Percentiles rank a stretch among this genome's conserved stretches.
phyloP scores from a whole-genome alignment of 2,797 vertebrate species.

The Cercopithecus mitis region DNA sequence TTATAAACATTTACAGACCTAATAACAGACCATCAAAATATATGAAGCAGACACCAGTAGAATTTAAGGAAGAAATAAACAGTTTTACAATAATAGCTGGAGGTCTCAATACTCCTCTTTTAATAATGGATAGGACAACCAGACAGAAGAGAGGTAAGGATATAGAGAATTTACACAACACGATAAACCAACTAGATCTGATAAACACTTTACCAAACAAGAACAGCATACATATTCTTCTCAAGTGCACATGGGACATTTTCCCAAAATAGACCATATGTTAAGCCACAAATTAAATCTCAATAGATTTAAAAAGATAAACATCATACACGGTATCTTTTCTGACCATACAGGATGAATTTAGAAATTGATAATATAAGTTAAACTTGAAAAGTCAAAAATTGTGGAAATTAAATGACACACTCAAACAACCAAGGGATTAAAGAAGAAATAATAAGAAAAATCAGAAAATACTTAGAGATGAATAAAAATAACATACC shows the following conservation, averaged over 20 bases:
- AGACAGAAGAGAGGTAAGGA: background rate
- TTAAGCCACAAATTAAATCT: background rate
- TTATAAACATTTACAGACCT: background rate
- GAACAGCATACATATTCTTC: background rate
- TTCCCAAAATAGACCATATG: background rate
- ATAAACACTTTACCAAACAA: background rate
- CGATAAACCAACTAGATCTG: background rate
- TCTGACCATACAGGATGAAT: background rate
- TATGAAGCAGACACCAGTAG: background rate
- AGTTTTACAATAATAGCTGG: background rate
- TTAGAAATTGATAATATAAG: background rate
- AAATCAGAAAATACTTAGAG: background rate
- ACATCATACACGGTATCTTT: background rate
- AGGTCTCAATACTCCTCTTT: background rate
- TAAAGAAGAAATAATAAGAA: background rate
- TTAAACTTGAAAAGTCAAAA: background rate
- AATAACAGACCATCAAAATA: background rate
- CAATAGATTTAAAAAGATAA: background rate
- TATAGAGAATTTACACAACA: background rate
- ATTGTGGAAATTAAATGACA: background rate
- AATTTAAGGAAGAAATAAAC: background rate
- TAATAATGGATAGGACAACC: background rate
- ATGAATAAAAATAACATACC: background rate
- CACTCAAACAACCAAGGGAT: background rate
- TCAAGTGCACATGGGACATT: background rate